Base-by-base conservation (phyloP, 30 jellyfish, hydroid and myxozoan species). In the Hydra vulgaris region DNA sequence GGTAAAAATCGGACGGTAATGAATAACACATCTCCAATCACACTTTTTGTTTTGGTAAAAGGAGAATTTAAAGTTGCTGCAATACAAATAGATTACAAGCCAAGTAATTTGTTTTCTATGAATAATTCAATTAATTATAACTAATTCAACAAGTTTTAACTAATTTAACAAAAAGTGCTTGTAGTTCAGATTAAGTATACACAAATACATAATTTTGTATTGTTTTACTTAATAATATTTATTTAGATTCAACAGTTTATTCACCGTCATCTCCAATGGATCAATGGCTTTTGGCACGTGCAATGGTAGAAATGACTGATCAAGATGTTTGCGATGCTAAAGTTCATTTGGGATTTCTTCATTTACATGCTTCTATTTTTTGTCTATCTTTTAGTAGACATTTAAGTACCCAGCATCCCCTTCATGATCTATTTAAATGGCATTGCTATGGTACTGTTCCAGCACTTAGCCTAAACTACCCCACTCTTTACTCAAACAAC, bases 371-470 rank as follows among this genome's bases (percentile, higher is more conserved):
- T 7, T 89, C 92, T 72, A 90, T 94, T 4, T 74, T 81, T 78
- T 91, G 97, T 80, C 83, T 85, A 8, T 73, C 90, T 54, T 73
- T 91, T 16, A 88, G 86, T 68, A 87, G 97, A 15, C 97, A 91
- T 27, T 77, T 91, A 17, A 78, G 96, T 66, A 87, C 81, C 23
- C 84, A 76, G 15, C 97, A 91, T 67, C 97, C 97, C 17, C 81
- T 91, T 21, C 78, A 82, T 73, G 84, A 26, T 21, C 72, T 91
- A 12, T 70, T 91, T 7, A 72, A 55, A 74, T 27, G 78, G 15
- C 97, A 91, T 73, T 91, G 97, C 85, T 89, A 89, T 21, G 97
- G 96, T 54, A 84, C 85, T 79, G 55, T 61, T 21, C 81, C 85
- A 27, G 66, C 66, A 25, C 40, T 78, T 26, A 21, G 79, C 54